Conservation (phyloP, 2,113 vertebrate genomes). For the Heteronetta atricapilla region DNA sequence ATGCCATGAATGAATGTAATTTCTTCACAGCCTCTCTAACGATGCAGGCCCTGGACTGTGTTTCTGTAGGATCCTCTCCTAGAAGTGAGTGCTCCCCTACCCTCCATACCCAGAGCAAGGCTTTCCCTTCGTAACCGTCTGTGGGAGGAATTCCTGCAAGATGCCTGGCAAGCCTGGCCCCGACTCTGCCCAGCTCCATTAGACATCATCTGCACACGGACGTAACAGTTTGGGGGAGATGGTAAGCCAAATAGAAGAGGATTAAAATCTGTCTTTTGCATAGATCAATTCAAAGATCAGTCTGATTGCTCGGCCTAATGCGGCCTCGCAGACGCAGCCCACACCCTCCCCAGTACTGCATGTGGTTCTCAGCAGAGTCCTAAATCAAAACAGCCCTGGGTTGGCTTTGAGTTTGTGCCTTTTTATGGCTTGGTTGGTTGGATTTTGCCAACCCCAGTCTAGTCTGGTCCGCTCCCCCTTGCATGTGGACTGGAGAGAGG, state of each 20-base stretch:
- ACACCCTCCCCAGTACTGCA: constrained; percentile 36
- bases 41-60: not conserved
- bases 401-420: constrained; percentile 51
- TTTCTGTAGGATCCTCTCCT: not conserved
- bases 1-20: not conserved
- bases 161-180: not conserved
- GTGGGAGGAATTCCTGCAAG: constrained; percentile 21
- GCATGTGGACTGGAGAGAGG: constrained; percentile 93
- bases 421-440: constrained; percentile 61
- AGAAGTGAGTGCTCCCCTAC: not conserved
- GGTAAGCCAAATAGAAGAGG: constrained; percentile 20
- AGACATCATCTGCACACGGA: constrained; percentile 19
- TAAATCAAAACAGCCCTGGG: constrained; percentile 54
- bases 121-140: not conserved
- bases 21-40: not conserved
- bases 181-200: constrained; percentile 51
- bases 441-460: constrained; percentile 75
- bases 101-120: not conserved
- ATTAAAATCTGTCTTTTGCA: constrained; percentile 23
- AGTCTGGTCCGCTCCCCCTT: constrained; percentile 90
- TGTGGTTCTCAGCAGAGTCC: not conserved
- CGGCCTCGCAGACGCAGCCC: not conserved
- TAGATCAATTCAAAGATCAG: constrained; percentile 12
- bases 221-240: not conserved
- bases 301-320: constrained; percentile 17